These are phyloP conservation scores for Alosa sapidissima DNA, from an alignment of 2,797 vertebrate species.

Conservation along the genomic window DNA sequence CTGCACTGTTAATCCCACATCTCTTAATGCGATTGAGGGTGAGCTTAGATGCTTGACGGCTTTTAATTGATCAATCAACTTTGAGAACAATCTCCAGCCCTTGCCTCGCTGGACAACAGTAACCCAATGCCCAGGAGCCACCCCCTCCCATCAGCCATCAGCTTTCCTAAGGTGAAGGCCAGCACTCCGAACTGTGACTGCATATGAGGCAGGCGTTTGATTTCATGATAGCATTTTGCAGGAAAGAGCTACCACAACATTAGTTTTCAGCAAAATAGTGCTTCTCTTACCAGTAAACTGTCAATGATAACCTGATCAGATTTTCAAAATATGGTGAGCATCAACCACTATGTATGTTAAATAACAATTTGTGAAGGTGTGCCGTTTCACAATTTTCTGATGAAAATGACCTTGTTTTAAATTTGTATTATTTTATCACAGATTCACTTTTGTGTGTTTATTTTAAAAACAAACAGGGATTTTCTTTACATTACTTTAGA, in stretches of 20 bases:
- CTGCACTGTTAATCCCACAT: neutral
- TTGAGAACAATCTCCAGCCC: neutral
- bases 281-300: no score
- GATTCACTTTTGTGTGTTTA: neutral
- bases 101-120: neutral
- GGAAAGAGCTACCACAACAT: no score
- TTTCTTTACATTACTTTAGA: neutral
- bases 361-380: no score
- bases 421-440: neutral
- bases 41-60: slow-evolving; percentile 18
- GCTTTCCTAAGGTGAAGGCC: no score
- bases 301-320: no score
- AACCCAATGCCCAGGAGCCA: neutral
- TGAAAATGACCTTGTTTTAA: neutral
- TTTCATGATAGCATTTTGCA: no score
- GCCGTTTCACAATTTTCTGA: no score
- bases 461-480: neutral
- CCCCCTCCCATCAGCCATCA: no score
- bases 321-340: no score
- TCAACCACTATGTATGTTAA: no score
- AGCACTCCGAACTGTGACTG: neutral
- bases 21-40: slow-evolving; percentile 1
- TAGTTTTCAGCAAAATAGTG: no score
- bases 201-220: no score
- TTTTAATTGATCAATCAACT: slow-evolving; percentile 26